Evolutionary conservation across 2,113 vertebrate genomes (phyloP).

Genomic region (Scortum barcoo): DNA sequence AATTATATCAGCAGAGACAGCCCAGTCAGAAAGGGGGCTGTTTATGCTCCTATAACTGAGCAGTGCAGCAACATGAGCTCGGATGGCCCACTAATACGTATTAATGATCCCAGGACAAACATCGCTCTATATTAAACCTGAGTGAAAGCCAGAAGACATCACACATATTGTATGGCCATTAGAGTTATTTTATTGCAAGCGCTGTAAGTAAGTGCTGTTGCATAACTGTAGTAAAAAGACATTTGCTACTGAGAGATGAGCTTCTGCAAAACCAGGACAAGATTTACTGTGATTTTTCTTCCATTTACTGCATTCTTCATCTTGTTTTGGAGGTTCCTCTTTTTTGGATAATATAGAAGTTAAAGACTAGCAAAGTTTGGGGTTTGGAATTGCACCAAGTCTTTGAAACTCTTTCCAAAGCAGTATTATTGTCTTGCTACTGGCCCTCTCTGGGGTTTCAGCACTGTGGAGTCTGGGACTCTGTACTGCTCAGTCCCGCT

Average conservation of each 20-base stretch:
- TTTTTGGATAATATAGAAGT: slow-evolving; percentile 42
- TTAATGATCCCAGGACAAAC: slow-evolving; percentile 84
- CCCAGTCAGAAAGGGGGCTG: slow-evolving; percentile 78
- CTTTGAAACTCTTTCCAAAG: slow-evolving; percentile 42
- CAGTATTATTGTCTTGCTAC: slow-evolving; percentile 37
- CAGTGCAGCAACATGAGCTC: slow-evolving; percentile 77
- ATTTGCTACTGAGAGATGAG: slow-evolving; percentile 44
- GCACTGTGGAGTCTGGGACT: slow-evolving; percentile 41
- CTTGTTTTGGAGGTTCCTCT: background rate
- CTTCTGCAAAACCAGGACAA: slow-evolving; percentile 44
- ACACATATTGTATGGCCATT: slow-evolving; percentile 71
- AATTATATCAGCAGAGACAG: slow-evolving; percentile 84
- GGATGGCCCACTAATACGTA: slow-evolving; percentile 83
- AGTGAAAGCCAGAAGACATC: slow-evolving; percentile 74
- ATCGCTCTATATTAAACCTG: slow-evolving; percentile 82
- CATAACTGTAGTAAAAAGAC: slow-evolving; percentile 58
- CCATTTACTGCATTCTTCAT: slow-evolving; percentile 15
- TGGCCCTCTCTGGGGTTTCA: slow-evolving; percentile 47
- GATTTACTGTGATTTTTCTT: slow-evolving; percentile 42
- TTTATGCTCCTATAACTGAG: slow-evolving; percentile 84
- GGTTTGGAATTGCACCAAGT: slow-evolving; percentile 45
- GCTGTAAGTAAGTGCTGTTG: slow-evolving; percentile 67
- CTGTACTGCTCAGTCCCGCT: slow-evolving; percentile 49
- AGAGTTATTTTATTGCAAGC: slow-evolving; percentile 70
- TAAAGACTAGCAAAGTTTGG: slow-evolving; percentile 40